Conservation (phyloP, 2,113 vertebrate species). For the Sorex araneus region DNA sequence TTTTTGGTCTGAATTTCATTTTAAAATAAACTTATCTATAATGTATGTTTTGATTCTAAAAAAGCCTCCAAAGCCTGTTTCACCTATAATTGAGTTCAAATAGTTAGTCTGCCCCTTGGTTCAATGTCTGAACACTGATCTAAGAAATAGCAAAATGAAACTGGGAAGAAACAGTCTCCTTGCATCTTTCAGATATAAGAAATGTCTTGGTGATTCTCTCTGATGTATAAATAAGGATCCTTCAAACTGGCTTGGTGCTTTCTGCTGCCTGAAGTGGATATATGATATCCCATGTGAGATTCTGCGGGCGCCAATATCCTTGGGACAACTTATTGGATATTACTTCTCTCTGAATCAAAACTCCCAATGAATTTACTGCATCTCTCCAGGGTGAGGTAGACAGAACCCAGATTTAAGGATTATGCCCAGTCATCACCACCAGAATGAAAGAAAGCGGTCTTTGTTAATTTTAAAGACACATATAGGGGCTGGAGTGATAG, state of each 20-base stretch:
- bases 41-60: neutral
- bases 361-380: neutral
- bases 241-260: neutral
- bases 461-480: constrained; percentile 25
- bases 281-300: neutral
- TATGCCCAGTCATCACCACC: neutral
- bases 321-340: neutral
- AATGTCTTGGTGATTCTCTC: neutral
- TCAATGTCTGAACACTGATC: too few species aligned
- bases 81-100: neutral
- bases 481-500: too few species aligned
- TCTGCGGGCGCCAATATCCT: neutral
- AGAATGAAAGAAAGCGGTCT: neutral
- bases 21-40: constrained; percentile 26
- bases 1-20: constrained; percentile 35
- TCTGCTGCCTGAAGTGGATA: too few species aligned
- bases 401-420: constrained; percentile 10
- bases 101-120: rapidly evolving
- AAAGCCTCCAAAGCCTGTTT: neutral
- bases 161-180: neutral
- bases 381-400: neutral
- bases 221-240: neutral
- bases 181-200: neutral
- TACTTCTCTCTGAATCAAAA: constrained; percentile 40
- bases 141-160: neutral